Evolutionary conservation across 2,113 vertebrate genomes (phyloP).

Genomic region (Columba janthina): DNA sequence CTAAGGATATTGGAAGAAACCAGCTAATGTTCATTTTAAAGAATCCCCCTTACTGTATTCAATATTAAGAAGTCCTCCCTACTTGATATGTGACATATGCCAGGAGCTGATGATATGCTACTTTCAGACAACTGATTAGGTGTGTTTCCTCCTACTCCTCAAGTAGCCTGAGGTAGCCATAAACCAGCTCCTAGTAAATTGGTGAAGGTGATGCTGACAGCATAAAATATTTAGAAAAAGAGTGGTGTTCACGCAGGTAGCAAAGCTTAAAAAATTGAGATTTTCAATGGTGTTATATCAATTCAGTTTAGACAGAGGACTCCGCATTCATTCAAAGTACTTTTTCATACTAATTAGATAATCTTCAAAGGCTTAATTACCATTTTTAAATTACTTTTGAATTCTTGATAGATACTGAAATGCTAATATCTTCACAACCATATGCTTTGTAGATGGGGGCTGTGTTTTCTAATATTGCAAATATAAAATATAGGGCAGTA

Average conservation of each 20-base stretch:
- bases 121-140: neutral
- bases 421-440: conserved; percentile 31
- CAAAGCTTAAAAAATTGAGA: conserved; percentile 28
- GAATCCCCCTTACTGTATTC: neutral
- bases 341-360: conserved; percentile 55
- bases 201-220: neutral
- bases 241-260: neutral
- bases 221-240: conserved; percentile 5
- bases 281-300: conserved; percentile 16
- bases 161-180: neutral
- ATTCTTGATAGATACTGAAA: conserved; percentile 39
- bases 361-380: conserved; percentile 71
- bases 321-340: neutral
- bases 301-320: conserved; percentile 21
- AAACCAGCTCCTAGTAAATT: neutral
- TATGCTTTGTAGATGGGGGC: neutral
- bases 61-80: neutral
- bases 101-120: neutral
- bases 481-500: neutral
- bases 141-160: neutral
- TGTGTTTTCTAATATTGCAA: conserved; percentile 10
- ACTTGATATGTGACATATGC: neutral
- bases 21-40: neutral
- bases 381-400: conserved; percentile 56
- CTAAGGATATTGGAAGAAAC: neutral